Evolutionary conservation across 1,140 invertebrate genomes (phyloP).

Genomic region (Lasaia peninsularis): DNA sequence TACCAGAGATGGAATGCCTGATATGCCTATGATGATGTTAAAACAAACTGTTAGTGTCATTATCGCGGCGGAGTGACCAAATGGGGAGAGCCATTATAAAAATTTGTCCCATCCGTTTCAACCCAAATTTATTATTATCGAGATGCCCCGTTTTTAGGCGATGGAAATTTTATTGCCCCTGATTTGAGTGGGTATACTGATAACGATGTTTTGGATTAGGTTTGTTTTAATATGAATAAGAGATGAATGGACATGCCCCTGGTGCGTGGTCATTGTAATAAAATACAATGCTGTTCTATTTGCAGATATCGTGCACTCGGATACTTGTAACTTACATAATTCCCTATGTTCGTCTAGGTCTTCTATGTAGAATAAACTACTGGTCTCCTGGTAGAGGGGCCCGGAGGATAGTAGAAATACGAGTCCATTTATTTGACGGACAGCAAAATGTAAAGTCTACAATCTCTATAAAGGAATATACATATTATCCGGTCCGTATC

Average conservation of each 20-base stretch:
- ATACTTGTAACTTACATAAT: not conserved
- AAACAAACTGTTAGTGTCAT: slow-evolving; percentile 76
- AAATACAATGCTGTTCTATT: not conserved
- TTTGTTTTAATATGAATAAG: slow-evolving; percentile 44
- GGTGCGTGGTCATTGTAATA: slow-evolving; percentile 26
- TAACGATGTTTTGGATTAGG: slow-evolving; percentile 67
- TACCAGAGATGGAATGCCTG: slow-evolving; percentile 71
- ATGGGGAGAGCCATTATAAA: slow-evolving; percentile 75
- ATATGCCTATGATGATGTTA: slow-evolving; percentile 77
- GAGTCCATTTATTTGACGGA: too few species aligned
- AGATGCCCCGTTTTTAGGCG: slow-evolving; percentile 63
- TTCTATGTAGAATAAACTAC: too few species aligned
- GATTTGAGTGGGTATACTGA: slow-evolving; percentile 71
- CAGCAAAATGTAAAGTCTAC: too few species aligned
- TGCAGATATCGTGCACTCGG: not conserved
- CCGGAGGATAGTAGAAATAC: too few species aligned
- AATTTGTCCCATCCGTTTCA: slow-evolving; percentile 77
- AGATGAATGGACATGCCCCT: slow-evolving; percentile 46
- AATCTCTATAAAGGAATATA: too few species aligned
- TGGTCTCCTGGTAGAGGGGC: too few species aligned
- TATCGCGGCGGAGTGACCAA: slow-evolving; percentile 65
- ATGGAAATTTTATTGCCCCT: slow-evolving; percentile 71
- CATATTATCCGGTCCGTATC: too few species aligned
- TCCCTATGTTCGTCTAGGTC: too few species aligned
- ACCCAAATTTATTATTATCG: slow-evolving; percentile 74